phyloP scores from a whole-genome alignment of 2,888 invertebrate genomes.

The Epicampocera succincta region DNA sequence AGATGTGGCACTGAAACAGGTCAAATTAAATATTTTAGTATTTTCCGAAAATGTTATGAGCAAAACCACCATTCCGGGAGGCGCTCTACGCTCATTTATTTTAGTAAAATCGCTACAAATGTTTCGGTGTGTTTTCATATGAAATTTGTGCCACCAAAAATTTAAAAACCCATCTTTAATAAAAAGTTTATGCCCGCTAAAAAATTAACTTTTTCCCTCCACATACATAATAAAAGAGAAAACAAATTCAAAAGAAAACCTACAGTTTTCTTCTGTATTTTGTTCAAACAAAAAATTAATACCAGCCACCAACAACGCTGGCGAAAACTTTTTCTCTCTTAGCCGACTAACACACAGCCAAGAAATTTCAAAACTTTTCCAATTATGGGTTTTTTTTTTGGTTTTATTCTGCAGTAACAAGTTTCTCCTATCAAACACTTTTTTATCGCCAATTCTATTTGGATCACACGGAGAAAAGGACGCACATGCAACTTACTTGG shows the following conservation, averaged over 20 bases:
- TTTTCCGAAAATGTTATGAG: too few species aligned
- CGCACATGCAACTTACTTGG: conserved; percentile 24
- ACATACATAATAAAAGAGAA: too few species aligned
- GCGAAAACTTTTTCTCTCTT: conserved; percentile 31
- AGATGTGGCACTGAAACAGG: too few species aligned
- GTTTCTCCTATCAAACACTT: conserved; percentile 6
- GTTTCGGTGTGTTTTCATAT: too few species aligned
- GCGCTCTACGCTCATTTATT: too few species aligned
- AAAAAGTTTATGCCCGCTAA: too few species aligned
- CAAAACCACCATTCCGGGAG: too few species aligned
- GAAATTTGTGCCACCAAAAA: too few species aligned
- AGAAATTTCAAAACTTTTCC: conserved; percentile 63
- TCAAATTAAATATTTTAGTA: too few species aligned
- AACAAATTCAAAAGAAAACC: neutral
- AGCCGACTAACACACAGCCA: conserved; percentile 22
- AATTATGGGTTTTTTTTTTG: conserved; percentile 56
- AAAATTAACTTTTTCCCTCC: too few species aligned
- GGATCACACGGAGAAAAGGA: conserved; percentile 32
- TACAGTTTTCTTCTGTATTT: neutral
- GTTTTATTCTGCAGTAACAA: conserved; percentile 31
- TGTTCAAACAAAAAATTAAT: neutral
- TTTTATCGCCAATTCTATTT: conserved; percentile 59
- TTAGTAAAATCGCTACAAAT: too few species aligned
- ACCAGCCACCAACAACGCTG: conserved; percentile 5
- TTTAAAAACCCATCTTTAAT: too few species aligned